phyloP scores from a whole-genome alignment of 1,140 invertebrate genomes.

The Chymomyza costata region DNA sequence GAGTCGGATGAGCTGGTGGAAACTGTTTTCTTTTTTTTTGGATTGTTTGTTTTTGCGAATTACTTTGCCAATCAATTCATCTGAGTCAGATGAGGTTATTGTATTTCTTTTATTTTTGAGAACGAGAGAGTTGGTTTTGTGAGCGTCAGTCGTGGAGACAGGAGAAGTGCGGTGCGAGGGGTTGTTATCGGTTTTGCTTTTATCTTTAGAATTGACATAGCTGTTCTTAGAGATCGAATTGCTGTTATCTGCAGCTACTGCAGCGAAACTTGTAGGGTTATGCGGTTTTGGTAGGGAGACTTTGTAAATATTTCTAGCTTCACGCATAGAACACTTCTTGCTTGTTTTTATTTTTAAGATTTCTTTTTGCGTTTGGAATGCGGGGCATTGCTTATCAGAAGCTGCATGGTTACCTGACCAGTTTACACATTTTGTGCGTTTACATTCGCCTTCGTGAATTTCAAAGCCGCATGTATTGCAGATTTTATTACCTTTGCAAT shows the following conservation, averaged over 20 bases:
- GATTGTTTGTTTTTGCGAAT: no score
- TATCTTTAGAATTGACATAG: not conserved
- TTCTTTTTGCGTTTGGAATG: slow-evolving; percentile 17
- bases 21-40: no score
- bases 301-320: slow-evolving; percentile 11
- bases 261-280: slow-evolving; percentile 3
- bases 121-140: no score
- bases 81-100: no score
- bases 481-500: slow-evolving; percentile 8
- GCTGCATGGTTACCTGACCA: slow-evolving; percentile 13
- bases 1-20: no score
- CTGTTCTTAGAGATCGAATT: no score
- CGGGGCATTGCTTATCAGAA: slow-evolving; percentile 9
- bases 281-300: slow-evolving; percentile 2
- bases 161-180: not conserved
- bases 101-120: no score
- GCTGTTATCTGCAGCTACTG: not conserved
- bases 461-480: slow-evolving; percentile 10
- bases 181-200: not conserved
- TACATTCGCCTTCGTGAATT: slow-evolving; percentile 3
- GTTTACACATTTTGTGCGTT: slow-evolving; percentile 4
- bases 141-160: no score
- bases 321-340: slow-evolving; percentile 11
- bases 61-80: no score
- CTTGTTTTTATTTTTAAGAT: slow-evolving; percentile 19